A percentile compares a stretch with the other conserved stretches of the same genome.
Evolutionary conservation across 1,140 invertebrate genomes (phyloP).

Genomic region (Caenorhabditis inopinata): DNA sequence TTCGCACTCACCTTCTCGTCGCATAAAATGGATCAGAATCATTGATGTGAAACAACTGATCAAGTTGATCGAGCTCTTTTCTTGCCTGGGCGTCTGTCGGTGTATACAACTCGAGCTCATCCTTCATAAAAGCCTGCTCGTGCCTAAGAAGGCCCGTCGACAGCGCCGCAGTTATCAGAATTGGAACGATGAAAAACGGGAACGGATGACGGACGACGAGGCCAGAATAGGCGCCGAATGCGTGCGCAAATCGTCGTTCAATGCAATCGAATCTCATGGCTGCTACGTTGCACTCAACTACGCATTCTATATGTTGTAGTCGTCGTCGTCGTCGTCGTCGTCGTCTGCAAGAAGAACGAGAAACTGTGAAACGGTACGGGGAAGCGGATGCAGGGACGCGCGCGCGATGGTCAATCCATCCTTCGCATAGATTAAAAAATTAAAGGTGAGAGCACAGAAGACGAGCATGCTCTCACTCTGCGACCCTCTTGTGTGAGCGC

Average conservation of each 20-base stretch:
- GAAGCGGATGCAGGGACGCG: too few species aligned
- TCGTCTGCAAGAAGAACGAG: neutral
- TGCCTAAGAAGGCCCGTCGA: conserved; percentile 53
- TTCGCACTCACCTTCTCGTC: conserved; percentile 55
- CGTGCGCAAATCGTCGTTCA: conserved; percentile 55
- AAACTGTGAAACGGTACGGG: too few species aligned
- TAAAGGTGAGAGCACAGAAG: neutral
- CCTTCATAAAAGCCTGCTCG: conserved; percentile 49
- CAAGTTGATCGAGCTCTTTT: conserved; percentile 56
- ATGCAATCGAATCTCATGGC: conserved; percentile 62
- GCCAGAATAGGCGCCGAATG: conserved; percentile 55
- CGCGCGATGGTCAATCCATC: too few species aligned
- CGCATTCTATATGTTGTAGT: neutral
- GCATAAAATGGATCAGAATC: conserved; percentile 65
- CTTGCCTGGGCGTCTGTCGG: conserved; percentile 60
- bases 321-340: too few species aligned
- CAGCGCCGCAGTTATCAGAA: conserved; percentile 53
- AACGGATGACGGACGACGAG: conserved; percentile 54
- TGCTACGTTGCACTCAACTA: too few species aligned
- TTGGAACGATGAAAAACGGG: conserved; percentile 62
- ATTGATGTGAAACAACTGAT: conserved; percentile 63
- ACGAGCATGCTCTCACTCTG: neutral
- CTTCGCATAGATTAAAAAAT: conserved; percentile 24
- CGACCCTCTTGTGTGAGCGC: conserved; percentile 28
- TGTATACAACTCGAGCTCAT: conserved; percentile 63